A percentile compares a stretch with the other conserved stretches of the same genome.
Conservation (phyloP, 2,888 invertebrate species). For the Orthosia cruda region DNA sequence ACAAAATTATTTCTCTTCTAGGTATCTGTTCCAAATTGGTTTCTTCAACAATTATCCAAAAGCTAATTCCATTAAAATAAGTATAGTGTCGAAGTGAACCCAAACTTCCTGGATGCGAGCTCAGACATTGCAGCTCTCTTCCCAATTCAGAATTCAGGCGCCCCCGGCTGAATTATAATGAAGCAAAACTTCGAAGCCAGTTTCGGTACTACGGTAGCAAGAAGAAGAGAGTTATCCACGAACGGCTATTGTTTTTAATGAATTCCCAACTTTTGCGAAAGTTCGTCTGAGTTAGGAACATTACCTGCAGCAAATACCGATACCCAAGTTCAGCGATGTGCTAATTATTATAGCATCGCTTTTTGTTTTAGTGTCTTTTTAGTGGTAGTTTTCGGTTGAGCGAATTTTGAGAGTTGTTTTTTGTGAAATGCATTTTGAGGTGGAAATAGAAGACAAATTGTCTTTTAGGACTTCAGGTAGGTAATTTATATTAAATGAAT, state of each 20-base stretch:
- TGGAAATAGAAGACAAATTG: too few species aligned
- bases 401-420: neutral
- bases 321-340: slow-evolving; percentile 60
- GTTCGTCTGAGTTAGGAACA: slow-evolving; percentile 71
- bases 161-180: slow-evolving; percentile 82
- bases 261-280: slow-evolving; percentile 77
- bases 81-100: slow-evolving; percentile 35
- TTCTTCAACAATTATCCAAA: slow-evolving; percentile 11
- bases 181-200: slow-evolving; percentile 73
- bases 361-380: slow-evolving; percentile 37
- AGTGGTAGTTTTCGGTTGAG: neutral
- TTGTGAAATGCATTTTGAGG: neutral
- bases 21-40: neutral
- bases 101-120: slow-evolving; percentile 45
- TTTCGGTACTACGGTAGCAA: slow-evolving; percentile 43
- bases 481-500: too few species aligned
- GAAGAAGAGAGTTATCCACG: slow-evolving; percentile 76
- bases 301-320: slow-evolving; percentile 79
- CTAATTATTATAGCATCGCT: slow-evolving; percentile 66
- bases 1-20: neutral
- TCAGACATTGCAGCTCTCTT: slow-evolving; percentile 62
- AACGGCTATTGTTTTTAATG: slow-evolving; percentile 84
- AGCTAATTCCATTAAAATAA: slow-evolving; percentile 34
- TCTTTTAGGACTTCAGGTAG: too few species aligned
- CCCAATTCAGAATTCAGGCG: slow-evolving; percentile 69